These are phyloP conservation scores for Dicyrtomina minuta DNA, from an alignment of 2,888 invertebrate genomes.

Conservation along the genomic window DNA sequence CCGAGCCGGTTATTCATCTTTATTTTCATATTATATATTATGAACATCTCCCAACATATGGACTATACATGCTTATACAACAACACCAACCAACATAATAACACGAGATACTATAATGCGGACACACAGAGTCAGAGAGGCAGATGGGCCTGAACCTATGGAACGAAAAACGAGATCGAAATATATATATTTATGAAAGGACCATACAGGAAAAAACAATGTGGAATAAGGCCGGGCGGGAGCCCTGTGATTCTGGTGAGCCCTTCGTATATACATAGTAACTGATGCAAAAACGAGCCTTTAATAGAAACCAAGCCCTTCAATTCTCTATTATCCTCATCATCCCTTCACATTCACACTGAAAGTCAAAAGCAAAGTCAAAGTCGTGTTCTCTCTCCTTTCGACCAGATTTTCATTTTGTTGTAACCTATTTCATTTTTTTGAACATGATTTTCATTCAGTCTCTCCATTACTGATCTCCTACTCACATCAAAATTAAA, in stretches of 20 bases:
- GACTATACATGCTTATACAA: neutral
- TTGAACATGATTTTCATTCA: slow-evolving; percentile 8
- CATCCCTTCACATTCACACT: slow-evolving; percentile 20
- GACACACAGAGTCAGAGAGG: slow-evolving; percentile 5
- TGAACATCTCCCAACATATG: neutral
- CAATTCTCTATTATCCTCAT: slow-evolving; percentile 11
- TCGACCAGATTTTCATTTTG: slow-evolving; percentile 28
- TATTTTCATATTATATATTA: too few relatives aligned
- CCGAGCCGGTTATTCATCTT: too few relatives aligned
- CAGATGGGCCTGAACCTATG: slow-evolving; percentile 33
- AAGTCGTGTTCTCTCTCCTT: slow-evolving; percentile 24
- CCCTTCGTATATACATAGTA: too few relatives aligned
- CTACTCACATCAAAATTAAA: slow-evolving; percentile 10
- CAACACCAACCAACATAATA: too few relatives aligned
- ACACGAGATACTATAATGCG: too few relatives aligned
- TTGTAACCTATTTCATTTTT: slow-evolving; percentile 22
- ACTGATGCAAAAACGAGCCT: slow-evolving; percentile 27
- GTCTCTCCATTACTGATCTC: neutral
- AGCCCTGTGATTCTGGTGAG: slow-evolving; percentile 2
- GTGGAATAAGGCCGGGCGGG: slow-evolving; percentile 17
- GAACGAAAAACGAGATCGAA: slow-evolving; percentile 20
- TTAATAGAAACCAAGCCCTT: slow-evolving; percentile 11
- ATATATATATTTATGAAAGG: too few relatives aligned
- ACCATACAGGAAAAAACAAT: slow-evolving; percentile 27
- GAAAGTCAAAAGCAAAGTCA: too few relatives aligned